Evolutionary conservation across 64 coral and sea anemone species (phyloP), one percentile per base, ranked within the genome.

Genomic region (Acropora tenuis): DNA sequence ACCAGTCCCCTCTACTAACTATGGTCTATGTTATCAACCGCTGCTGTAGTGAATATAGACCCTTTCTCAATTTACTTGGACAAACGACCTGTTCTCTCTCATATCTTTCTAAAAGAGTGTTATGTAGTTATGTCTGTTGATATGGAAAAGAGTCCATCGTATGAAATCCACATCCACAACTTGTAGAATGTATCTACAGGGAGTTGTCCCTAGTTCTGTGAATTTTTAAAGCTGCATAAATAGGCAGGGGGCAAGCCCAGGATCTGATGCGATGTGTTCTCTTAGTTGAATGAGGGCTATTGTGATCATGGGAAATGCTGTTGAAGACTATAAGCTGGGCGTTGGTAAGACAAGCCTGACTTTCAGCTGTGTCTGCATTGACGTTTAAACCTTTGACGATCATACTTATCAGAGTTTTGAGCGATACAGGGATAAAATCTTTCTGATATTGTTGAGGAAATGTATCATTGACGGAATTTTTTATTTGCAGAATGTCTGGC

Each of bases 401-500:
- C 86, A 94, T 94, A 78, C 86, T 80, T 13, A 89, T n/a, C 77
- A 89, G 53, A n/a, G 78, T 41, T 5, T n/a, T n/a, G n/a, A n/a
- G n/a, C n/a, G n/a, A n/a, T n/a, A n/a, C n/a, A n/a, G n/a, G n/a
- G n/a, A n/a, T 43, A 41, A 68, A 81, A 75, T 93, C 30, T 55
- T 82, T 81, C 67, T 93, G 76, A 69, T 85, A 93, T 60, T 81
- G 66, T 80, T 30, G 75, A 42, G 48, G n/a, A 77, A 93, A 93
- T 88, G 17, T 88, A 17, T 85, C 91, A 88, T 93, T 65, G 67
- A 93, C 88, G 41, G 91, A 74, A 77, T 93, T 93, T 5, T 93
- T 50, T 43, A 88, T 68, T 48, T 81, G 79, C 40, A 88, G 60
- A 48, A 93, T 93, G 8, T 93, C 91, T 43, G 59, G 88, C 78